These are phyloP conservation scores for Siniperca obscura DNA, from an alignment of 2,797 vertebrate genomes.

Conservation along the genomic window DNA sequence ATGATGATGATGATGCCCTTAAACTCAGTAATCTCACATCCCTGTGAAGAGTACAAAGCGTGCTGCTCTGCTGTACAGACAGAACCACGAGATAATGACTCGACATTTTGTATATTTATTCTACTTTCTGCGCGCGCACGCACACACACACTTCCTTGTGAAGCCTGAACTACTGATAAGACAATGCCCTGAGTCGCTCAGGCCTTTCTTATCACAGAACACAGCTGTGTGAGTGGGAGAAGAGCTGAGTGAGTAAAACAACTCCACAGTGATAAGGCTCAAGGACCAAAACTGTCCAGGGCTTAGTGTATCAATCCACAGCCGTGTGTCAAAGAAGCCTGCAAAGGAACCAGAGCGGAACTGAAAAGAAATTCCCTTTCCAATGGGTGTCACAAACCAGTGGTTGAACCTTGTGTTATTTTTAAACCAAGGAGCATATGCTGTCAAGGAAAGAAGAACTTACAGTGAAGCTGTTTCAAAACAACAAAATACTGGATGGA, in stretches of 20 bases:
- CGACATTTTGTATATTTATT: conserved; percentile 49
- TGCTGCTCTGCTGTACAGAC: conserved; percentile 30
- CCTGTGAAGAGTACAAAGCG: conserved; percentile 16
- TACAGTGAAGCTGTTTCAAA: neutral
- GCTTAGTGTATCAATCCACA: conserved; percentile 6
- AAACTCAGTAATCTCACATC: conserved; percentile 22
- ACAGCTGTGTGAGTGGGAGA: conserved; percentile 69
- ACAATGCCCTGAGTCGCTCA: conserved; percentile 43
- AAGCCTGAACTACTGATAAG: conserved; percentile 70
- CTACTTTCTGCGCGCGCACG: conserved; percentile 44
- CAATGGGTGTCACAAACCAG: neutral
- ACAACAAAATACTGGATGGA: neutral
- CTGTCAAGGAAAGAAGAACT: neutral
- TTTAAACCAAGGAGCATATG: neutral
- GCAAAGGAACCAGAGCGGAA: conserved; percentile 4
- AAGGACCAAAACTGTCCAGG: conserved; percentile 12
- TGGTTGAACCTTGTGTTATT: neutral
- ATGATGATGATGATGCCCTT: conserved; percentile 14
- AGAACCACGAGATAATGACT: conserved; percentile 53
- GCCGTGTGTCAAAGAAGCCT: neutral
- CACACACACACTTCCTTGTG: conserved; percentile 59
- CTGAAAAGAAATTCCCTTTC: neutral
- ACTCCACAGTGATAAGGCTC: conserved; percentile 46
- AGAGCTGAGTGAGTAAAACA: conserved; percentile 54
- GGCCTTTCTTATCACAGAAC: conserved; percentile 69